Evolutionary conservation across 2,888 invertebrate species (phyloP).

Genomic region (Sphaeridia pumilis): DNA sequence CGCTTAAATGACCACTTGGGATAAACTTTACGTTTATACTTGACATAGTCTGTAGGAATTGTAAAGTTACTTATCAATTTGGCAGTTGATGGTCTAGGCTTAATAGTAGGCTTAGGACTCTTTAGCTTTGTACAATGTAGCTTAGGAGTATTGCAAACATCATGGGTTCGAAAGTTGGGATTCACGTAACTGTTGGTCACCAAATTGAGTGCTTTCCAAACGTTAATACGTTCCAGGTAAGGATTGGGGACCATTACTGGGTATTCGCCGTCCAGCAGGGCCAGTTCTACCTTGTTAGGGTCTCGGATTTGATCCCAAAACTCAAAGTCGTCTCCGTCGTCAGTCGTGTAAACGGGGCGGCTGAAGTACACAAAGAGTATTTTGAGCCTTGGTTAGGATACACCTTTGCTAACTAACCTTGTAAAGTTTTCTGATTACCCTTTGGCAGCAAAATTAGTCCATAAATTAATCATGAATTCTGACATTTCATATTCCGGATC

Average conservation of each 20-base stretch:
- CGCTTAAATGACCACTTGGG: no score
- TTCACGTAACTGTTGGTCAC: slow-evolving; percentile 18
- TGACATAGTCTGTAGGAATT: no score
- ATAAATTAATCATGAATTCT: slow-evolving; percentile 24
- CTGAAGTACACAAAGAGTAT: no score
- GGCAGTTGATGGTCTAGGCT: no score
- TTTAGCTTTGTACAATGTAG: neutral
- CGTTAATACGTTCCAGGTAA: slow-evolving; percentile 14
- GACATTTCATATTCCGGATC: slow-evolving; percentile 26
- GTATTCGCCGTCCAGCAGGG: slow-evolving; percentile 16
- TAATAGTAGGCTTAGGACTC: no score
- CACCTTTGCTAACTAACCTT: no score
- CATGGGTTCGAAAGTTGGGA: neutral
- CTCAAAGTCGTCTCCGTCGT: slow-evolving; percentile 15
- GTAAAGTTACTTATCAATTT: no score
- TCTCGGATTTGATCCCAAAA: slow-evolving; percentile 20
- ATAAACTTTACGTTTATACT: no score
- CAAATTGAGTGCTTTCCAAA: slow-evolving; percentile 20
- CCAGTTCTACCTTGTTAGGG: slow-evolving; percentile 11
- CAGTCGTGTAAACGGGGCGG: slow-evolving; percentile 18
- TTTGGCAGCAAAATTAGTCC: slow-evolving; percentile 25
- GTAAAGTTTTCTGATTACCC: slow-evolving; percentile 12
- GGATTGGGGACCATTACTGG: slow-evolving; percentile 24
- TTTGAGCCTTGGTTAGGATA: no score
- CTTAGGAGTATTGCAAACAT: neutral